A percentile compares a stretch with the other conserved stretches of the same genome.
phyloP scores from a whole-genome alignment of 1,140 invertebrate species.

The Drosophila seguyi region DNA sequence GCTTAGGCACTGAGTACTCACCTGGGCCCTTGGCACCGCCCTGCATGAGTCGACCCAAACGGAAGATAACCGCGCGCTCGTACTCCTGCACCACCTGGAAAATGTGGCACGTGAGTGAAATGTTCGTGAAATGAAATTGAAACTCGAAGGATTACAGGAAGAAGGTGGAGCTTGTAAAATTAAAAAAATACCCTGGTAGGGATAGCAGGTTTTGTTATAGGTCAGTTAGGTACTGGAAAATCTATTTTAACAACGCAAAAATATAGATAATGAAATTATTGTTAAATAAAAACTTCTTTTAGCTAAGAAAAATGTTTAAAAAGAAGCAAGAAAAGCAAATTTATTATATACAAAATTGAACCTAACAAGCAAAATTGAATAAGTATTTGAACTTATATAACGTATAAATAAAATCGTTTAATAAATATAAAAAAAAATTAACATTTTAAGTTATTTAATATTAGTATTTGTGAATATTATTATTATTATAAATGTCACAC shows the following conservation, averaged over 20 bases:
- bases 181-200: constrained; percentile 4
- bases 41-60: constrained; percentile 93
- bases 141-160: constrained; percentile 35
- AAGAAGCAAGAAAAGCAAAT: neutral
- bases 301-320: neutral
- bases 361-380: neutral
- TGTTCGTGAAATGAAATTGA: constrained; percentile 60
- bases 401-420: too few relatives aligned
- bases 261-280: neutral
- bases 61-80: constrained; percentile 95
- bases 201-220: neutral
- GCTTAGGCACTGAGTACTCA: constrained; percentile 83
- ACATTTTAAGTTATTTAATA: neutral
- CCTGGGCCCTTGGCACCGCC: constrained; percentile 96
- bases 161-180: neutral
- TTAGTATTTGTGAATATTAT: neutral
- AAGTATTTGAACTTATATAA: neutral
- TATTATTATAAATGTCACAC: too few relatives aligned
- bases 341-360: neutral
- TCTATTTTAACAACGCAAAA: too few relatives aligned
- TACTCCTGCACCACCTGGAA: constrained; percentile 95
- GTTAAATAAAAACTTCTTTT: neutral
- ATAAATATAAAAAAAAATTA: neutral
- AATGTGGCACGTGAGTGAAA: constrained; percentile 53
- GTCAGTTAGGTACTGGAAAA: neutral